These are phyloP conservation scores for Craseonycteris thonglongyai DNA, from an alignment of 2,113 vertebrate species.

Conservation along the genomic window DNA sequence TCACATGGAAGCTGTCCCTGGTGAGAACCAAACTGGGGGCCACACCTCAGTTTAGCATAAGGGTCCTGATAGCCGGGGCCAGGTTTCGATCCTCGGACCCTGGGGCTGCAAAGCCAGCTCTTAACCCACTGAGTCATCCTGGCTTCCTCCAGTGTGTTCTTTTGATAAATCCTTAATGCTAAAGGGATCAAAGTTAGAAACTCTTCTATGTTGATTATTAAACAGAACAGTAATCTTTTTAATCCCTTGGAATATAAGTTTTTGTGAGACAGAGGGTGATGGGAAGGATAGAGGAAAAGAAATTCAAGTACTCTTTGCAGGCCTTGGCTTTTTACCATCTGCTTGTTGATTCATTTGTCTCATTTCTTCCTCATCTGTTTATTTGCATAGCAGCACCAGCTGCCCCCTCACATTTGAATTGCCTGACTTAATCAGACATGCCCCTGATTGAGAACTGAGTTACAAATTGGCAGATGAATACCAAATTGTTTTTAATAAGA, in stretches of 20 bases:
- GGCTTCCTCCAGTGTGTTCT: too few relatives aligned
- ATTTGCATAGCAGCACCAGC: constrained; percentile 73
- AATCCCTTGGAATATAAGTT: constrained; percentile 64
- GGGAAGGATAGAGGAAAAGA: constrained; percentile 9
- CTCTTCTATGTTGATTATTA: constrained; percentile 10
- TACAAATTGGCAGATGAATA: constrained; percentile 80
- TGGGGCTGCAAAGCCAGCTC: too few relatives aligned
- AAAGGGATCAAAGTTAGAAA: constrained; percentile 6
- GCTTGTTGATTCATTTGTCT: constrained; percentile 74
- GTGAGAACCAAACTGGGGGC: too few relatives aligned
- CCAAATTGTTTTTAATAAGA: constrained; percentile 81
- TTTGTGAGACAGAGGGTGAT: constrained; percentile 15
- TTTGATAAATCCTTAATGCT: constrained; percentile 10
- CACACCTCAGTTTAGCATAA: too few relatives aligned
- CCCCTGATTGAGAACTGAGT: constrained; percentile 80
- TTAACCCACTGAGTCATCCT: too few relatives aligned
- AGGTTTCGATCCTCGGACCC: too few relatives aligned
- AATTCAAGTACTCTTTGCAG: constrained; percentile 62
- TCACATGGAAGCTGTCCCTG: too few relatives aligned
- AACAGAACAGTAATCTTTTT: constrained; percentile 49
- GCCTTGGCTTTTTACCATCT: constrained; percentile 72
- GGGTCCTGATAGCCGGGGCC: too few relatives aligned
- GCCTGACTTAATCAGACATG: constrained; percentile 79
- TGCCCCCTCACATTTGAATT: constrained; percentile 78
- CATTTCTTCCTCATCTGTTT: constrained; percentile 73